Conservation (phyloP, 1,140 invertebrate species). For the Dinothrombium tinctorium region DNA sequence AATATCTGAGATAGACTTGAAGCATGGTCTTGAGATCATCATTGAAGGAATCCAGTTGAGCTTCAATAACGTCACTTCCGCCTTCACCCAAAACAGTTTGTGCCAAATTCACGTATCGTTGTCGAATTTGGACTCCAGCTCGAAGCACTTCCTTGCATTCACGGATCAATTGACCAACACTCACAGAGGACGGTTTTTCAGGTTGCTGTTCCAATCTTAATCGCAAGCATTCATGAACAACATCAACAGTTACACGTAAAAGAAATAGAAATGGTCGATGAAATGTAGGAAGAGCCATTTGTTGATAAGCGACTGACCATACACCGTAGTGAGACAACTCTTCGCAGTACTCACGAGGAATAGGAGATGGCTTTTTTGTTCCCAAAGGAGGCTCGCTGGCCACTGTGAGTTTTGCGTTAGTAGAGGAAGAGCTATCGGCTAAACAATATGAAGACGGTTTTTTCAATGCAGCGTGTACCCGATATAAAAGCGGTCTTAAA, state of each 20-base stretch:
- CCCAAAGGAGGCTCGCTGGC: background rate
- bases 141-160: conserved; percentile 61
- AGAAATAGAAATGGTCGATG: conserved; percentile 54
- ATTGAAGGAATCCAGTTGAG: conserved; percentile 45
- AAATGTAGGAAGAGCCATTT: conserved; percentile 56
- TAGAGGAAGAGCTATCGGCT: background rate
- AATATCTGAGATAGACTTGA: conserved; percentile 15
- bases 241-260: conserved; percentile 49
- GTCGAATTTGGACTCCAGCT: conserved; percentile 46
- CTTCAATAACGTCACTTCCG: conserved; percentile 26
- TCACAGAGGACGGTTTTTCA: conserved; percentile 53
- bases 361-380: background rate
- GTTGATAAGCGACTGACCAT: conserved; percentile 45
- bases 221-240: conserved; percentile 61
- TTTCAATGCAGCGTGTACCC: conserved; percentile 22
- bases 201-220: conserved; percentile 59
- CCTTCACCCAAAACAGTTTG: conserved; percentile 34
- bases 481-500: conserved; percentile 20
- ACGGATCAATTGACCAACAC: conserved; percentile 57
- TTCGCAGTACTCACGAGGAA: conserved; percentile 18
- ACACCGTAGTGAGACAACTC: conserved; percentile 38
- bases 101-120: conserved; percentile 39
- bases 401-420: background rate
- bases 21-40: conserved; percentile 42
- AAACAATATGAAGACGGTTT: conserved; percentile 13